Evolutionary conservation across 2,797 vertebrate genomes (phyloP).

Genomic region (Cephalopachus bancanus): DNA sequence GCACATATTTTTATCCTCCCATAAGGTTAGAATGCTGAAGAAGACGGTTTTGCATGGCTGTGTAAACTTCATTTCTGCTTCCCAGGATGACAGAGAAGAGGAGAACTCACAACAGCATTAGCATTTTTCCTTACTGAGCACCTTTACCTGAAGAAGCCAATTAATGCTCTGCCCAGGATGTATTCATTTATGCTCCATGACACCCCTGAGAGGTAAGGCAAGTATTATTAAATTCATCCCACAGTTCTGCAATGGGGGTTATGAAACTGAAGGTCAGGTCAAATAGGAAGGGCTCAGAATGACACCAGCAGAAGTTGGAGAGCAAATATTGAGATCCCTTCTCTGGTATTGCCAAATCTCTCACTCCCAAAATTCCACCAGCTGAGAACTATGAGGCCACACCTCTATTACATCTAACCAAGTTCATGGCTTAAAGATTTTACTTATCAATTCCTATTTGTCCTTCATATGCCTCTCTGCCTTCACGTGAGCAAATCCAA

Average conservation of each 20-base stretch:
- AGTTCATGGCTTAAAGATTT: not conserved
- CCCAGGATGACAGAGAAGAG: constrained; percentile 46
- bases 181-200: constrained; percentile 66
- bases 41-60: not conserved
- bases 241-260: not conserved
- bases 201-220: constrained; percentile 65
- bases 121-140: constrained; percentile 75
- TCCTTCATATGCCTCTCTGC: too few species aligned
- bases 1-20: constrained; percentile 68
- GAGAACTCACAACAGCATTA: constrained; percentile 51
- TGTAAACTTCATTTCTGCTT: constrained; percentile 46
- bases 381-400: not conserved
- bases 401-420: not conserved
- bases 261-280: constrained; percentile 44
- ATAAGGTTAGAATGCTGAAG: constrained; percentile 26
- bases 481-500: not conserved
- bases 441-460: not conserved
- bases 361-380: not conserved
- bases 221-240: constrained; percentile 49
- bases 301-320: not conserved
- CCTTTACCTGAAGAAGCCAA: constrained; percentile 74
- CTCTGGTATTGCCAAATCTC: not conserved
- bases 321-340: not conserved
- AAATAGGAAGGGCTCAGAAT: not conserved
- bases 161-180: constrained; percentile 63